These are phyloP conservation scores for Spisula subtruncata DNA, from an alignment of 2,888 invertebrate genomes.

Conservation along the genomic window DNA sequence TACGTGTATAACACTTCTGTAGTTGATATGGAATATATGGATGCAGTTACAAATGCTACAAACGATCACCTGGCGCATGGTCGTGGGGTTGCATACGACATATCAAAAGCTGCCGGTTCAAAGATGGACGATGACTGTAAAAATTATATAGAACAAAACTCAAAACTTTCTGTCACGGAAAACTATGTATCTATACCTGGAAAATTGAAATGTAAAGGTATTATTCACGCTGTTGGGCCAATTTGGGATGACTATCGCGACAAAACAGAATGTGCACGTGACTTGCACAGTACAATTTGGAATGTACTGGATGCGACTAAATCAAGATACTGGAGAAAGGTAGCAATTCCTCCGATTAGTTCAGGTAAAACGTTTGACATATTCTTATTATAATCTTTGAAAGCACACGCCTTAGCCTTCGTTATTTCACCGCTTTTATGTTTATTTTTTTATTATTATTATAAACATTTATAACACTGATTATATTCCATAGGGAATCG, in stretches of 20 bases:
- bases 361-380: conserved; percentile 63
- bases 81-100: conserved; percentile 74
- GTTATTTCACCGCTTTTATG: no score
- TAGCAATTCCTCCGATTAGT: conserved; percentile 80
- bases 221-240: conserved; percentile 79
- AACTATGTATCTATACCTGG: conserved; percentile 71
- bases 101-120: conserved; percentile 68
- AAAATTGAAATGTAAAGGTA: conserved; percentile 65
- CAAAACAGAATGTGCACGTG: conserved; percentile 55
- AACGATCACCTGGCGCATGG: conserved; percentile 74
- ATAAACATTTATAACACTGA: no score
- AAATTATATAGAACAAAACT: conserved; percentile 58
- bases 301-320: conserved; percentile 63
- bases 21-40: conserved; percentile 60
- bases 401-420: no score
- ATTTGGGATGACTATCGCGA: conserved; percentile 69
- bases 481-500: no score
- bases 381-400: no score
- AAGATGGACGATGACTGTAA: conserved; percentile 71
- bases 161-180: conserved; percentile 65
- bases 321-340: conserved; percentile 45
- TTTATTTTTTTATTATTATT: no score
- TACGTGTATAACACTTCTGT: conserved; percentile 61
- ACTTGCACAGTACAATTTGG: conserved; percentile 65
- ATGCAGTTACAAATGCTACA: conserved; percentile 80